Percentiles rank a stretch among this genome's conserved stretches.
Evolutionary conservation across 2,888 invertebrate genomes (phyloP).

Genomic region (Acheta domesticus): DNA sequence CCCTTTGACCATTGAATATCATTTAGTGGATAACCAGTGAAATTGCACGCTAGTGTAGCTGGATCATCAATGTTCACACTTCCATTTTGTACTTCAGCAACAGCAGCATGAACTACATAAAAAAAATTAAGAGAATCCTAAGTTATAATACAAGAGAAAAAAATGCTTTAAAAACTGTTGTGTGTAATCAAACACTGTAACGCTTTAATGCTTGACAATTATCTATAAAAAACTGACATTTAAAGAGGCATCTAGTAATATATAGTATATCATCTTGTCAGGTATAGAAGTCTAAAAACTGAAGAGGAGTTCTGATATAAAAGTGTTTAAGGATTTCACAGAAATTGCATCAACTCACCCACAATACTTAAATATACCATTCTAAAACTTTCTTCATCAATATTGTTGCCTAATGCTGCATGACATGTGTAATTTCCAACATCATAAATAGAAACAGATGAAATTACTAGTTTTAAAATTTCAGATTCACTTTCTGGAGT

Average conservation of each 20-base stretch:
- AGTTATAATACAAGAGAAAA: neutral
- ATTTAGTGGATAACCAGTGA: slow-evolving; percentile 59
- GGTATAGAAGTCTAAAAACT: too few relatives aligned
- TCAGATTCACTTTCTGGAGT: slow-evolving; percentile 20
- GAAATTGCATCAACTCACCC: slow-evolving; percentile 39
- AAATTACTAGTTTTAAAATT: slow-evolving; percentile 51
- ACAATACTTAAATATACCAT: slow-evolving; percentile 45
- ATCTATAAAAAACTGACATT: too few relatives aligned
- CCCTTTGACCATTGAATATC: slow-evolving; percentile 59
- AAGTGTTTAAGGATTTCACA: neutral
- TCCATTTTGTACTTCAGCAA: slow-evolving; percentile 50
- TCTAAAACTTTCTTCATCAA: slow-evolving; percentile 40
- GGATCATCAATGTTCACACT: slow-evolving; percentile 54
- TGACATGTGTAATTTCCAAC: slow-evolving; percentile 60
- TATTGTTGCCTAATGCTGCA: slow-evolving; percentile 48
- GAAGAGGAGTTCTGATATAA: too few relatives aligned
- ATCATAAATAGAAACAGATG: slow-evolving; percentile 55
- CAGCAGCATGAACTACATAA: slow-evolving; percentile 50
- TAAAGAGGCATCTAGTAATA: too few relatives aligned
- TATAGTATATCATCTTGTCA: too few relatives aligned
- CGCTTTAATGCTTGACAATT: too few relatives aligned
- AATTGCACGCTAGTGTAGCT: slow-evolving; percentile 54
- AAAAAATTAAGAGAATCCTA: slow-evolving; percentile 43
- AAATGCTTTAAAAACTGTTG: too few relatives aligned
- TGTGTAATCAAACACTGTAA: slow-evolving; percentile 40